Conservation (phyloP, 2,797 vertebrate species). For the Pelobates cultripes region DNA sequence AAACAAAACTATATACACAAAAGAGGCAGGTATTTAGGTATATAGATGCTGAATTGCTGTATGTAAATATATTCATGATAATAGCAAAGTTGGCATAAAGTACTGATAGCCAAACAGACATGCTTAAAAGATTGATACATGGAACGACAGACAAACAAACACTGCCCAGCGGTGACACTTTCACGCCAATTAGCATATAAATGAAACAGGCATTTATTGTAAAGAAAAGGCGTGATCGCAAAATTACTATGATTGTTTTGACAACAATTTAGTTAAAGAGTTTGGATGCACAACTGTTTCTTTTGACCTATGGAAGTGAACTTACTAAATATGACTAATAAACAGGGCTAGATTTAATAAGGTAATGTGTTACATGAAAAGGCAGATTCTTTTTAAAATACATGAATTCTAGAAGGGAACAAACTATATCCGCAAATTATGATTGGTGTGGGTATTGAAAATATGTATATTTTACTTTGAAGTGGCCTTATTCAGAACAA, state of each 20-base stretch:
- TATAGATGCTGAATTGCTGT: too few relatives aligned
- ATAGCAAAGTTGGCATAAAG: too few relatives aligned
- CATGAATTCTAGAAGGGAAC: too few relatives aligned
- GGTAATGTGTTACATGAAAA: neutral
- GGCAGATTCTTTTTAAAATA: too few relatives aligned
- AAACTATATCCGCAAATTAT: too few relatives aligned
- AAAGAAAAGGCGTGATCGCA: slow-evolving; percentile 76
- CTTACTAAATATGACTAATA: slow-evolving; percentile 34
- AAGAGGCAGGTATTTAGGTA: too few relatives aligned
- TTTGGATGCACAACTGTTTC: slow-evolving; percentile 74
- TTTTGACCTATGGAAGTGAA: slow-evolving; percentile 67
- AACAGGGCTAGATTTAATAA: neutral
- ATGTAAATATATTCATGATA: too few relatives aligned
- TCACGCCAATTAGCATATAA: slow-evolving; percentile 79
- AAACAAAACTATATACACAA: too few relatives aligned
- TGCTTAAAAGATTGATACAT: neutral
- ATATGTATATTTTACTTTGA: too few relatives aligned
- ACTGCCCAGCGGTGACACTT: slow-evolving; percentile 72
- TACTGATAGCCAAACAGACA: neutral
- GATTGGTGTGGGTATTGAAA: too few relatives aligned
- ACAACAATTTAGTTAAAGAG: slow-evolving; percentile 73
- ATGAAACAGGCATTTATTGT: slow-evolving; percentile 79
- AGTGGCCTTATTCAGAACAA: too few relatives aligned
- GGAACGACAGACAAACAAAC: slow-evolving; percentile 59
- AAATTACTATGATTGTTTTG: slow-evolving; percentile 83